Conservation (phyloP, 2,797 vertebrate genomes). For the Austrolebias charrua region DNA sequence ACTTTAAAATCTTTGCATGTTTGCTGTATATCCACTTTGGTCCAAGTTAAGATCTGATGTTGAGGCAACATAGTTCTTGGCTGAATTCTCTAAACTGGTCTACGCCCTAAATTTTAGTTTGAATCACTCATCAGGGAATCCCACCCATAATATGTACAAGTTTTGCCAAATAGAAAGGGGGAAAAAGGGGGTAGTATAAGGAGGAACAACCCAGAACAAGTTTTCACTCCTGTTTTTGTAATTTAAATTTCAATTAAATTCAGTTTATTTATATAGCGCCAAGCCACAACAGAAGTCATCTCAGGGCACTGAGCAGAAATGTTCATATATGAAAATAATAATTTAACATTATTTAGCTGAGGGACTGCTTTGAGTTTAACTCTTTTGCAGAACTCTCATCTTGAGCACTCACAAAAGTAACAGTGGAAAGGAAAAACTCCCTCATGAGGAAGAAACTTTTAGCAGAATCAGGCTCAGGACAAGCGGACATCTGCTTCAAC, state of each 20-base stretch:
- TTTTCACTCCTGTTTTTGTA: constrained; percentile 19
- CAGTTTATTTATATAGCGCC: no score
- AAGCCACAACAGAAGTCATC: no score
- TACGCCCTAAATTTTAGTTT: constrained; percentile 46
- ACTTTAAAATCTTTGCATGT: background rate
- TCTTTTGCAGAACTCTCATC: no score
- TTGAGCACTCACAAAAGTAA: no score
- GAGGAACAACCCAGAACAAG: constrained; percentile 14
- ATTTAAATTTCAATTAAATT: background rate
- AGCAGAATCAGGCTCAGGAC: no score
- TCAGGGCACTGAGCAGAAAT: no score
- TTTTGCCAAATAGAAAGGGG: constrained; percentile 39
- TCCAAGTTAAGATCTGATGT: background rate
- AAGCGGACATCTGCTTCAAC: no score
- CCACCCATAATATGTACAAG: constrained; percentile 41
- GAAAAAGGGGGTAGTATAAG: constrained; percentile 8
- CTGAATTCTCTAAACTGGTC: constrained; percentile 31
- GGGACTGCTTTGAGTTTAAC: no score
- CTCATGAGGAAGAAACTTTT: no score
- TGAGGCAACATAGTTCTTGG: constrained; percentile 19
- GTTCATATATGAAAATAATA: no score
- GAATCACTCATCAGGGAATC: constrained; percentile 57
- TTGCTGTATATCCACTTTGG: background rate
- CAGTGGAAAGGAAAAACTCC: no score
- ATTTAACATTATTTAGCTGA: no score